Conservation (phyloP, 1,140 invertebrate genomes). For the fruit fly (Drosophila melanogaster) region Release_6_plus_ISO1_MT NT_033779.5:19465001-19465500, state of each 20-base stretch:
- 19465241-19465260: conserved; percentile 75
- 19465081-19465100: conserved; percentile 86
- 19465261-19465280: conserved; percentile 65
- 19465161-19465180: conserved; percentile 65
- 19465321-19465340: conserved; percentile 85
- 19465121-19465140: conserved; percentile 85
- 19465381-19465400: conserved; percentile 91
- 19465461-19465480: conserved; percentile 86
- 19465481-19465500: conserved; percentile 87
- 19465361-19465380: conserved; percentile 85
- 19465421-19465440: conserved; percentile 92
- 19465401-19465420: conserved; percentile 89
- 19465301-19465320: conserved; percentile 84
- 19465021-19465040: conserved; percentile 61
- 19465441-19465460: conserved; percentile 87
- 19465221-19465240: conserved; percentile 82
- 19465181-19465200: conserved; percentile 81
- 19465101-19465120: conserved; percentile 87
- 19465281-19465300: conserved; percentile 80
- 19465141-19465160: conserved; percentile 80
- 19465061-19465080: conserved; percentile 75
- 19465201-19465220: conserved; percentile 83
- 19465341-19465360: conserved; percentile 86
- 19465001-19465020: conserved; percentile 43
- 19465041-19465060: conserved; percentile 76